A percentile compares a stretch with the other conserved stretches of the same genome.
Conservation (phyloP, 2,113 vertebrate species). For the Brachirus orientalis region DNA sequence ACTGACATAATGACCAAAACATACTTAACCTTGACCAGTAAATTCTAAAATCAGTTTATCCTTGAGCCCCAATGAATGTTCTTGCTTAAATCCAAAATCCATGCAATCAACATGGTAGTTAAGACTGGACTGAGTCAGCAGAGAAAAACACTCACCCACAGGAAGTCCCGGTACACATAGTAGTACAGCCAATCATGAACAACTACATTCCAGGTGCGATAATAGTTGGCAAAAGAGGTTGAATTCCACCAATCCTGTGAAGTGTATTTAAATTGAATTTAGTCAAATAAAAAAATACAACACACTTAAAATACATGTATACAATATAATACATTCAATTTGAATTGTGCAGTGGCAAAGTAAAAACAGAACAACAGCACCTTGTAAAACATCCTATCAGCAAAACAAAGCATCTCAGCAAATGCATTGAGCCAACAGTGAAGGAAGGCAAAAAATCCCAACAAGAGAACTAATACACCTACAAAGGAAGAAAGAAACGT, state of each 20-base stretch:
- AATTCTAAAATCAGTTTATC: no score
- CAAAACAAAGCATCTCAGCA: conserved; percentile 89
- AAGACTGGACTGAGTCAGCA: not conserved
- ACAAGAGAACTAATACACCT: conserved; percentile 88
- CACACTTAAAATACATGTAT: not conserved
- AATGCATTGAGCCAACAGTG: conserved; percentile 93
- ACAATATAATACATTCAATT: not conserved
- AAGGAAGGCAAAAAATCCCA: conserved; percentile 89
- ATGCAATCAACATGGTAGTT: not conserved
- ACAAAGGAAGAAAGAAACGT: conserved; percentile 3
- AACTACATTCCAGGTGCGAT: conserved; percentile 91
- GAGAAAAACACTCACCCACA: conserved; percentile 83
- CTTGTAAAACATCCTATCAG: conserved; percentile 92
- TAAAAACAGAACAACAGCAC: conserved; percentile 39
- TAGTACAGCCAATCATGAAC: conserved; percentile 92
- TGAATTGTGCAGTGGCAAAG: not conserved
- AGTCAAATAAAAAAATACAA: not conserved
- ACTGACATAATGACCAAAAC: no score
- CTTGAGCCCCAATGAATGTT: no score
- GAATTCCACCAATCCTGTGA: conserved; percentile 95
- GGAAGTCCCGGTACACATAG: conserved; percentile 86
- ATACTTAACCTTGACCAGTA: no score
- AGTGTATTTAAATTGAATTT: conserved; percentile 21
- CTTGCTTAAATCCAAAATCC: not conserved
- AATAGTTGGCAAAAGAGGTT: conserved; percentile 90